Base-by-base conservation (phyloP, 2,888 invertebrate genomes). In the Polietes domitor region DNA sequence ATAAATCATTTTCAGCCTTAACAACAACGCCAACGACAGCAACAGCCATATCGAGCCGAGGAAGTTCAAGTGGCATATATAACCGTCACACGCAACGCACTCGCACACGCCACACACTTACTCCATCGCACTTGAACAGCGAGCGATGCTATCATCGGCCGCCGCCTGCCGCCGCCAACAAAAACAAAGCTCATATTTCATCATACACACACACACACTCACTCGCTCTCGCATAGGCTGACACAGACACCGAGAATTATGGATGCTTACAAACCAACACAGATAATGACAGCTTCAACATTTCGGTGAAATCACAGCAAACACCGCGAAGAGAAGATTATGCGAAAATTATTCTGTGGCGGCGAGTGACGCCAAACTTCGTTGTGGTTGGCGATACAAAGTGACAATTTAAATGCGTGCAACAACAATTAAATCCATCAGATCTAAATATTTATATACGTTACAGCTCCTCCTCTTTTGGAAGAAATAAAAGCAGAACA, bases 1-100 rank as follows among this genome's bases (percentile, higher is more conserved):
- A 76, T 76, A 76, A 80, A 76, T 76, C 65, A 76, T 68, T 71
- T 77, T 43, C 71, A 77, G 68, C 9, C 63, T n/a, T 65, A 17
- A 50, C 6, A 9, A 58, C 28, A 32, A 55, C n/a, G 6, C 43
- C 41, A n/a, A 10, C 19, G 10, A 41, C 24, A 15, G 19, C 19
- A 73, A 37, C 37, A 68, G 5, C n/a, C 24, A n/a, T n/a, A 9
- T 7, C 37, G 26, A 24, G 26, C 1, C 21, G 53, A 61, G 28
- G 53, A 63, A 43, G 32, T 77, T 70, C 12, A 77, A 81, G 65
- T 68, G 68, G 73, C 24, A 37, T 24, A 24, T 65, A 21, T 6
- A 58, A 24, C 0, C 58, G 19, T 3, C 21, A 55, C 50, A 50
- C 19, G 17, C 19, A n/a, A 50, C 50, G n/a, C 50, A 50, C 53